phyloP scores from a whole-genome alignment of 1,140 invertebrate species.

The Drosophila obscura region DNA sequence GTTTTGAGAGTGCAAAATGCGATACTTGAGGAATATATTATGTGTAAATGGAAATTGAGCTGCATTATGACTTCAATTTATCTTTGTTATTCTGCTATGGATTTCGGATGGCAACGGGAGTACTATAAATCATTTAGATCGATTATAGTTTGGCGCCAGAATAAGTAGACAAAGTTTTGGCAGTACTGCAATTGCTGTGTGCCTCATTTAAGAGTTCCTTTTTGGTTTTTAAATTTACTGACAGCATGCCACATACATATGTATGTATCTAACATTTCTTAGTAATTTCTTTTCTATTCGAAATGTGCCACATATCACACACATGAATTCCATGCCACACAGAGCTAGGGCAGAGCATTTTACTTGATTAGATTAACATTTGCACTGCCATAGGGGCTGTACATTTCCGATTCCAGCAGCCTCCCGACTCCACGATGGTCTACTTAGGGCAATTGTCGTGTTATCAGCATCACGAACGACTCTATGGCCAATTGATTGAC shows the following conservation, averaged over 20 bases:
- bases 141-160: too few relatives aligned
- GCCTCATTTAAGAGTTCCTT: too few relatives aligned
- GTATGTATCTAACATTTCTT: too few relatives aligned
- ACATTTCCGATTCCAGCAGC: constrained; percentile 27
- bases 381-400: constrained; percentile 60
- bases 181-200: too few relatives aligned
- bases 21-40: constrained; percentile 38
- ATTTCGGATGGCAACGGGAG: too few relatives aligned
- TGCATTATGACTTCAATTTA: constrained; percentile 13
- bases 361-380: constrained; percentile 74
- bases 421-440: not conserved
- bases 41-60: constrained; percentile 26
- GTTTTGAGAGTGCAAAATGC: constrained; percentile 35
- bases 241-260: too few relatives aligned
- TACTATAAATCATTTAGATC: too few relatives aligned
- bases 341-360: constrained; percentile 2
- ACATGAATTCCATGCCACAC: not conserved
- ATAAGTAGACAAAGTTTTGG: too few relatives aligned
- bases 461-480: constrained; percentile 22
- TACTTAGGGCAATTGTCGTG: constrained; percentile 34
- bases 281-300: too few relatives aligned
- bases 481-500: constrained; percentile 43
- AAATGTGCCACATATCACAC: not conserved
- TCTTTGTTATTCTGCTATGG: not conserved
- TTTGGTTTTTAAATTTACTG: too few relatives aligned